Evolutionary conservation across 2,113 vertebrate genomes (phyloP), one percentile per base, ranked within the genome.

Genomic region (Burhinus bistriatus): DNA sequence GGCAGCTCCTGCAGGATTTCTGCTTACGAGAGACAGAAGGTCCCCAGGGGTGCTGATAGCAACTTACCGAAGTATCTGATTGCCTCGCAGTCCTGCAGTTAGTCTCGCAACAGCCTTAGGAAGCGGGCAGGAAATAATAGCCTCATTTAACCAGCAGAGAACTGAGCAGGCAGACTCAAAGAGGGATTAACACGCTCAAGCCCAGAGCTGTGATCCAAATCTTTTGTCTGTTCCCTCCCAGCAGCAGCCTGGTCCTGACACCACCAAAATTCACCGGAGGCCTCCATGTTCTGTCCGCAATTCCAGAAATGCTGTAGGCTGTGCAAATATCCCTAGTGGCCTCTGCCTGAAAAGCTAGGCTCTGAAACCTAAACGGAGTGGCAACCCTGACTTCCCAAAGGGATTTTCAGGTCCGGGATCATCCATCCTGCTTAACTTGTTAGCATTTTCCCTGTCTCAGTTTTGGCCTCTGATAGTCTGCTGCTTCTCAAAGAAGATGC

Each of bases 1-100:
- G 89, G 89, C 96, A 92, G 95, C 81, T 92, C 86, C 73, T 87
- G 69, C 76, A 94, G 91, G 92, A 36, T 76, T 83, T 82, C 73
- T 82, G 1, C 87, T 94, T 83, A 42, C 0, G 6, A 92, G 89
- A 93, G 86, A 80, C 89, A 65, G 92, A 44, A 82, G 30, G 69
- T 95, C 94, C 91, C 90, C 87, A 29, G 80, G 80, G 89, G 69
- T 54, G 70, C 83, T 2, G 4, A 93, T 5, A 90, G 97, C 77
- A 61, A 70, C 93, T 89, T 14, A 14, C 69, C 6, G 9, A 19
- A 69, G 77, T 51, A 80, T 93, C 77, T 32, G 73, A 83, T 87
- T 91, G 91, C 91, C 55, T 84, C 2, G 8, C 85, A 61, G 73
- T 11, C 47, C 89, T 42, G 83, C 69, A 79, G 90, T 11, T 8